phyloP scores from a whole-genome alignment of 2,113 vertebrate genomes.

The Hylia prasina region DNA sequence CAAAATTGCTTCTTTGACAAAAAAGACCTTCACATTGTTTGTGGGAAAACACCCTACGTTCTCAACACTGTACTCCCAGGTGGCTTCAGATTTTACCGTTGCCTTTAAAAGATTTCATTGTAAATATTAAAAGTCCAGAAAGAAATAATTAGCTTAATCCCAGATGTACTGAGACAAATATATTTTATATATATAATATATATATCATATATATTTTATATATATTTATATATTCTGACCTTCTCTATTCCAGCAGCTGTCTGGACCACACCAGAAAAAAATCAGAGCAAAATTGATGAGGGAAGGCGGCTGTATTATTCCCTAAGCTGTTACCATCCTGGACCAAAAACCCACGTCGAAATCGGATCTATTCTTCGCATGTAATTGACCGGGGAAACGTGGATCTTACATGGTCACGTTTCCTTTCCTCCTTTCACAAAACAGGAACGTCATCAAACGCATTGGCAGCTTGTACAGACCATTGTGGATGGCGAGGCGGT shows the following conservation, averaged over 20 bases:
- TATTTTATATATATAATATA: slow-evolving; percentile 49
- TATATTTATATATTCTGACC: slow-evolving; percentile 52
- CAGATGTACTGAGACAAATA: slow-evolving; percentile 42
- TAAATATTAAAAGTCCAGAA: slow-evolving; percentile 60
- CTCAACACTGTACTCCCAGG: slow-evolving; percentile 48
- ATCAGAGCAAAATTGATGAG: not conserved
- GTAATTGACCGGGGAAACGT: slow-evolving; percentile 60
- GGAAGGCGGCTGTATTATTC: slow-evolving; percentile 22
- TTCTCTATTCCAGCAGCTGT: slow-evolving; percentile 46
- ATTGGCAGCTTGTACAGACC: slow-evolving; percentile 49
- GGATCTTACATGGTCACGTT: slow-evolving; percentile 66
- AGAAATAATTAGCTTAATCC: slow-evolving; percentile 42
- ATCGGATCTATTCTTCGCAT: slow-evolving; percentile 45
- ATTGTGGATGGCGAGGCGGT: slow-evolving; percentile 53
- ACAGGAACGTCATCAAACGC: slow-evolving; percentile 66
- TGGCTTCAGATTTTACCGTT: slow-evolving; percentile 25
- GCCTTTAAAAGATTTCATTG: slow-evolving; percentile 50
- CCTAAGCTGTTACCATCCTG: slow-evolving; percentile 47
- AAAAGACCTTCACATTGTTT: slow-evolving; percentile 48
- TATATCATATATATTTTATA: slow-evolving; percentile 43
- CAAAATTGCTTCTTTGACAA: slow-evolving; percentile 53
- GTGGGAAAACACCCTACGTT: slow-evolving; percentile 45
- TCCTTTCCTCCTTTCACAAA: slow-evolving; percentile 62
- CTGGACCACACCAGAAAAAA: slow-evolving; percentile 31
- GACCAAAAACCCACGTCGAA: not conserved